These are phyloP conservation scores for Tetramorium alpestre DNA, from an alignment of 1,140 invertebrate genomes.

Conservation along the genomic window DNA sequence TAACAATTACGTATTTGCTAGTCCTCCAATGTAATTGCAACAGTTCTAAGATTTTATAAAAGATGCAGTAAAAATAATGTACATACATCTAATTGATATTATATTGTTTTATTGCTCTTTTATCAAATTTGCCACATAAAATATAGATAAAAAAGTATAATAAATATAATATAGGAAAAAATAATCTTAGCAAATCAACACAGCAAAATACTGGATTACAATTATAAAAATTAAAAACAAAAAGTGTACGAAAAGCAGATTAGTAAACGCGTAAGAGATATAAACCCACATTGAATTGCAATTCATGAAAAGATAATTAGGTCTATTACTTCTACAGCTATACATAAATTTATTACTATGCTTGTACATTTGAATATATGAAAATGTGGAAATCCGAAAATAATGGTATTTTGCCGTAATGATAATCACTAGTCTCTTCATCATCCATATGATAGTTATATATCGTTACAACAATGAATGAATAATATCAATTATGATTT, in stretches of 20 bases:
- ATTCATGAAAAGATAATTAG: not conserved
- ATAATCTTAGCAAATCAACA: not conserved
- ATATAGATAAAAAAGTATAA: not conserved
- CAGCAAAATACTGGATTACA: not conserved
- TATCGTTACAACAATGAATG: not conserved
- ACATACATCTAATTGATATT: not conserved
- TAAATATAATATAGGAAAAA: not conserved
- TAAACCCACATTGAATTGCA: conserved; percentile 4
- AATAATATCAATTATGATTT: conserved; percentile 19
- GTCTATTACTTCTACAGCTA: conserved; percentile 11
- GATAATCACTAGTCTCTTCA: conserved; percentile 20
- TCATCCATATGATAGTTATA: not conserved
- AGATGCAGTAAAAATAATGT: not conserved
- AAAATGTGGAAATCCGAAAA: conserved; percentile 18
- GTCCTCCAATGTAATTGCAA: not conserved
- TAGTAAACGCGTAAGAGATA: not conserved
- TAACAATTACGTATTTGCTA: not conserved
- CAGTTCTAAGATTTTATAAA: not conserved
- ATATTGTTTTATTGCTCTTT: not conserved
- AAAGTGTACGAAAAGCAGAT: not conserved
- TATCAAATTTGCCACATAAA: not conserved
- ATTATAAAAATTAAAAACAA: not conserved
- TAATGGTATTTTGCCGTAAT: conserved; percentile 16
- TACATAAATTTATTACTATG: conserved; percentile 13
- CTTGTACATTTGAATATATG: conserved; percentile 1